Evolutionary conservation across 2,888 invertebrate species (phyloP), one percentile per base, ranked within the genome.

Genomic region (Flabesymbios commensalis): DNA sequence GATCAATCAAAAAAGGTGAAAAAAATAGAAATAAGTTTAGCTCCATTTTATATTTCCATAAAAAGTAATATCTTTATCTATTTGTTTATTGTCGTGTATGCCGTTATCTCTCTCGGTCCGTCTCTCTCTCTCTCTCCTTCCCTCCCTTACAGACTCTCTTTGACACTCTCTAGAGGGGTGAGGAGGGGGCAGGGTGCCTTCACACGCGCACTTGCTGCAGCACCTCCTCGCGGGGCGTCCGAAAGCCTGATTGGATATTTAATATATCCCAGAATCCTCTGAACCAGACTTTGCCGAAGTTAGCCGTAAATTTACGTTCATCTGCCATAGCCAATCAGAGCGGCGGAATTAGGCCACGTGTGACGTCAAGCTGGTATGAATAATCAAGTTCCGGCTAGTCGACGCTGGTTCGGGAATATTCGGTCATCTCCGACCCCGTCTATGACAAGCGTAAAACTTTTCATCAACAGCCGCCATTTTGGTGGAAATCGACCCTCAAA

Each of bases 401-500:
- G n/a, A n/a, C n/a, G n/a, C n/a, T 19, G 24, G 39, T 64, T 69
- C 69, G 69, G 70, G 70, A 61, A 62, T 63, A 61, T 72, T 80
- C 82, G 80, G 78, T 62, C 74, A 72, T 74, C 67, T 75, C 75
- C 80, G 81, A 69, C 85, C 85, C 86, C 86, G 87, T 87, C 89
- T 90, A 89, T 91, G 91, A 91, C 91, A 91, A 91, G 91, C 91
- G 90, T 90, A 91, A 91, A 92, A 91, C 89, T 91, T 90, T 88
- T 90, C 90, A 90, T 90, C 91, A 91, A 90, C 90, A 90, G 91
- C 91, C 90, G 92, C 92, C 92, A 92, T 92, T 89, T 92, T 92
- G 90, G 88, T 88, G 88, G 88, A 88, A 87, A 87, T 87, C 87
- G 88, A 88, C 88, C 88, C 87, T 87, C 87, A 88, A 88, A 88